Evolutionary conservation across 1,140 invertebrate genomes (phyloP), one percentile per base, ranked within the genome.

Genomic region (Drosophila insularis): DNA sequence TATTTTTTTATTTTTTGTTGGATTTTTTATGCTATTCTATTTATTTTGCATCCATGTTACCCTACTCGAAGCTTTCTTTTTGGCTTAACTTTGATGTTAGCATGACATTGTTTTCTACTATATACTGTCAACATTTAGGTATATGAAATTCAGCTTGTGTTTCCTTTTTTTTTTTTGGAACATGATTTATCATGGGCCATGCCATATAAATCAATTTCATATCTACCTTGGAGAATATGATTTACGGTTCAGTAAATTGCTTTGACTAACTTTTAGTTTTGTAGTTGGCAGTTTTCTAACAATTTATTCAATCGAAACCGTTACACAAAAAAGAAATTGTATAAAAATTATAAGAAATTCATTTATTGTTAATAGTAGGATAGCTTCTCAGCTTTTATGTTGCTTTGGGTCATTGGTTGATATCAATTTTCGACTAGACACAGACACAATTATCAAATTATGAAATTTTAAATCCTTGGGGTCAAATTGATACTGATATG

Each of bases 181-280:
- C 64, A 11, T 46, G 66, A 70, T 76, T 76, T 76, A 76, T 65
- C 37, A 32, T 27, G n/a, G 59, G 73, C 61, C 60, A 58, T 17
- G 39, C 56, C 61, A 56, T 68, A 70, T 77, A 77, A 76, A 77
- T 77, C 66, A 76, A 77, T 76, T 77, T 77, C 39, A 74, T 68
- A 59, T 56, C 39, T n/a, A 31, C 62, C 37, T 54, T 53, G 46
- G 53, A 62, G 23, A 71, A 71, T 63, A 43, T 71, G 67, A 76
- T 70, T 75, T 70, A 65, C 46, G 70, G 56, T 65, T 50, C 40
- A 68, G 43, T 50, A 50, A 50, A 50, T 50, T 50, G 43, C 43
- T 50, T 50, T 50, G 43, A 50, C 43, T 50, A 50, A 50, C 43
- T 21, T 50, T 21, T 50, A 50, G 43, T 50, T 50, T 27, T 50